Base-by-base conservation (phyloP, 2,888 invertebrate genomes). In the Lacanobia wlatinum region DNA sequence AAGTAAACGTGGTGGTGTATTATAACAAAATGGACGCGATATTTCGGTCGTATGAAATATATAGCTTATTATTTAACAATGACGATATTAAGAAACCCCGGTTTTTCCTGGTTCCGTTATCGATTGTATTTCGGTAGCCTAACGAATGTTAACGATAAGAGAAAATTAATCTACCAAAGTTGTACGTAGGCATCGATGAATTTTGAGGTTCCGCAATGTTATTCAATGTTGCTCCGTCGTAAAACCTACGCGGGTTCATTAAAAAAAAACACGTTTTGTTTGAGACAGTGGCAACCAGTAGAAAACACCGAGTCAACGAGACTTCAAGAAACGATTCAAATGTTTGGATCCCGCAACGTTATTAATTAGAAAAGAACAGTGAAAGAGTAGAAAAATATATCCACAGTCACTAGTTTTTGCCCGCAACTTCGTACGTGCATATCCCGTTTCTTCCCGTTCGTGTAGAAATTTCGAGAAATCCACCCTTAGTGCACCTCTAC, bases 61-160 rank as follows among this genome's bases (percentile, higher is more conserved):
- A 10, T 23, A 64, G 38, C n/a, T n/a, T 12, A 38, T 10, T 34
- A 56, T 38, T 34, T 5, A 61, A 38, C 1, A 52, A 21, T 18
- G 7, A 10, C 8, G 38, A 21, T 38, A 4, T 7, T 40, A 59
- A 40, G 21, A 38, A 63, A 38, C 16, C 63, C 52, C n/a, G 21
- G 16, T 5, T 53, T 64, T 53, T 38, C 64, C 64, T 53, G 18
- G 21, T 64, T 52, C 8, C 18, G 12, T 12, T 64, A 52, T 53
- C 7, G 38, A 18, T 23, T 2, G 7, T 23, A 18, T 53, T 8
- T 38, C 2, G 2, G 10, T 38, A 16, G 4, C 10, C 21, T 63
- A 63, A 38, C 16, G 10, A 63, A 63, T 52, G 12, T 23, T 5
- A 40, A 8, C 23, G 53, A 53, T 53, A 64, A 53, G 18, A 23